Percentiles rank a stretch among this genome's conserved stretches.
These are phyloP conservation scores for Tipula confusa DNA, from an alignment of 2,888 invertebrate species.

Conservation along the genomic window DNA sequence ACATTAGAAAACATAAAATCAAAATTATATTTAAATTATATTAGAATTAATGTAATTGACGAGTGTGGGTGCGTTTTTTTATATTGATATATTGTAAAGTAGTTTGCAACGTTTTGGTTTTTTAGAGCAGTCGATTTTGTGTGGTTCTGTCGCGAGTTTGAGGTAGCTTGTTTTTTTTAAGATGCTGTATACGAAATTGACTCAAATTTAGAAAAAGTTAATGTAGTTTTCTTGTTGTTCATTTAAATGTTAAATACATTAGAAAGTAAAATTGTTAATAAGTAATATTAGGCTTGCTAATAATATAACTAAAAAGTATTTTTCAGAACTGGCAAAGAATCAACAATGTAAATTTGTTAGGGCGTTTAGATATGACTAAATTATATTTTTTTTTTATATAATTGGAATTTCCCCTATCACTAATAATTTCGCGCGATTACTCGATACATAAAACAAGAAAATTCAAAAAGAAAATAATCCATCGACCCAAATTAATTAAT, in stretches of 20 bases:
- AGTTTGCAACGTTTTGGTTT: not conserved
- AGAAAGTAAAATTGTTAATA: too few relatives aligned
- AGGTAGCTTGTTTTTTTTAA: not conserved
- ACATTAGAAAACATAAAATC: not conserved
- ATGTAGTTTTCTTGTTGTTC: not conserved
- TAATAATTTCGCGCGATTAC: not conserved
- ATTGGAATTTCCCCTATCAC: not conserved
- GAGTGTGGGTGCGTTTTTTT: not conserved
- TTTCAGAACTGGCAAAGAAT: too few relatives aligned
- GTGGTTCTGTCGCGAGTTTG: not conserved
- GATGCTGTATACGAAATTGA: not conserved
- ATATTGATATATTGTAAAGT: not conserved
- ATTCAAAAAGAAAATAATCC: not conserved
- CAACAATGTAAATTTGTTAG: not conserved
- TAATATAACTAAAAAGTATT: too few relatives aligned
- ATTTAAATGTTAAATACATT: too few relatives aligned
- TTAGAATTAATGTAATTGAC: not conserved
- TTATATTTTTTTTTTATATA: not conserved
- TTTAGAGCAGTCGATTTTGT: not conserved
- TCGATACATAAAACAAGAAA: not conserved
- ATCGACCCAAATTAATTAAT: not conserved
- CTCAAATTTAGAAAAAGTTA: not conserved
- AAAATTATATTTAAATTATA: constrained; percentile 5
- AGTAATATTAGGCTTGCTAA: too few relatives aligned
- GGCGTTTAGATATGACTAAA: not conserved